Evolutionary conservation across 2,797 vertebrate genomes (phyloP), one percentile per base, ranked within the genome.

Genomic region (Odontamblyopus rebecca): DNA sequence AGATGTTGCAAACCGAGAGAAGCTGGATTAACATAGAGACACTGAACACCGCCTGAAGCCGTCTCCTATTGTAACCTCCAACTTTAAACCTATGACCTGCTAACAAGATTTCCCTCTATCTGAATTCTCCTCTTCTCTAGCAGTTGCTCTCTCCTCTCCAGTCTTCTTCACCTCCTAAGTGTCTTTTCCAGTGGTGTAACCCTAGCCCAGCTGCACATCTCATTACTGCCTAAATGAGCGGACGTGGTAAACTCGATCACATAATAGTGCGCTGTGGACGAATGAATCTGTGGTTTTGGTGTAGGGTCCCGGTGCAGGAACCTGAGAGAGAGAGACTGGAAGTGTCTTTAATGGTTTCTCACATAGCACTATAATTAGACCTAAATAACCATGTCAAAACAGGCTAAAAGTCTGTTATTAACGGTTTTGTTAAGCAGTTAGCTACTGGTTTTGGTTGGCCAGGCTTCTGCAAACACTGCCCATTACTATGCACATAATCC

Each of bases 161-260:
- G 54, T 50, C 59, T 77, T 61, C 68, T 18, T 75, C 48, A 73
- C 65, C 70, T 60, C 72, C 66, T 32, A 30, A 69, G 62, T 18
- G 29, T 74, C 61, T 72, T 75, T 69, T 80, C 75, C 76, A 73
- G 38, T 44, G 56, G 35, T 76, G 86, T 83, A 88, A 89, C 4
- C 48, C 67, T 85, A 85, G 84, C 70, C 86, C 82, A 0, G 16
- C 1, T 69, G 74, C 65, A 27, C 70, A 59, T 71, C 83, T 84
- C 86, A 89, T 88, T 87, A 88, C 73, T 11, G 48, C 32, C 65
- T 69, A 86, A 84, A 89, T 80, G 82, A 89, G 82, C 69, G 77
- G 78, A 83, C 76, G 62, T 71, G 12, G 76, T 81, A 67, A 78
- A 90, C 83, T 67, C 76, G 89, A 90, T 88, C 81, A 84, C 87